These are phyloP conservation scores for Caenorhabditis drosophilae DNA, from an alignment of 2,888 invertebrate genomes.

Conservation along the genomic window DNA sequence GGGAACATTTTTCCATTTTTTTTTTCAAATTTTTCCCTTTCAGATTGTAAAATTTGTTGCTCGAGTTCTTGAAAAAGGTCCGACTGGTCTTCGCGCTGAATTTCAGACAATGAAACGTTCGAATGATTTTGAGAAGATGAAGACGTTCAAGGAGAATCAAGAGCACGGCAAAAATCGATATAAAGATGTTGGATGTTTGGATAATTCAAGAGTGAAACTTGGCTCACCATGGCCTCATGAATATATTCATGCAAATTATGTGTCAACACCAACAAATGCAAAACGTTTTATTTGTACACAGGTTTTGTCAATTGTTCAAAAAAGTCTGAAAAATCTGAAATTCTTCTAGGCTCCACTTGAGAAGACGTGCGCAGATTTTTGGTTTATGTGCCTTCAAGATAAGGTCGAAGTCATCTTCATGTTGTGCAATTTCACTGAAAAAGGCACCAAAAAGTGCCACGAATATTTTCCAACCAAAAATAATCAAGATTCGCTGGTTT, in stretches of 20 bases:
- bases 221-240: conserved; percentile 30
- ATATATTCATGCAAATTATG: conserved; percentile 52
- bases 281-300: conserved; percentile 50
- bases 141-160: conserved; percentile 35
- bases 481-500: conserved; percentile 17
- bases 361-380: conserved; percentile 45
- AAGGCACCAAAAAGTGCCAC: conserved; percentile 38
- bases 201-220: conserved; percentile 39
- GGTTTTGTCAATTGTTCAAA: too few relatives aligned
- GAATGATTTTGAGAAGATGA: conserved; percentile 39
- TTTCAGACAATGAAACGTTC: conserved; percentile 34
- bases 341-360: conserved; percentile 48
- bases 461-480: conserved; percentile 39
- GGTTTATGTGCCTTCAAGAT: conserved; percentile 47
- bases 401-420: conserved; percentile 41
- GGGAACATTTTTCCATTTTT: not conserved
- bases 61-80: conserved; percentile 32
- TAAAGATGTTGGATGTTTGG: conserved; percentile 49
- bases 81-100: conserved; percentile 36
- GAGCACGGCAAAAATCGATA: conserved; percentile 36
- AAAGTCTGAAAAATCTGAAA: too few relatives aligned
- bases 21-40: not conserved
- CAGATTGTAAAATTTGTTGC: conserved; percentile 31
- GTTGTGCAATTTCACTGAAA: conserved; percentile 45
- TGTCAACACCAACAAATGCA: conserved; percentile 30